These are phyloP conservation scores for Helogale parvula DNA, from an alignment of 2,113 vertebrate genomes.

Conservation along the genomic window DNA sequence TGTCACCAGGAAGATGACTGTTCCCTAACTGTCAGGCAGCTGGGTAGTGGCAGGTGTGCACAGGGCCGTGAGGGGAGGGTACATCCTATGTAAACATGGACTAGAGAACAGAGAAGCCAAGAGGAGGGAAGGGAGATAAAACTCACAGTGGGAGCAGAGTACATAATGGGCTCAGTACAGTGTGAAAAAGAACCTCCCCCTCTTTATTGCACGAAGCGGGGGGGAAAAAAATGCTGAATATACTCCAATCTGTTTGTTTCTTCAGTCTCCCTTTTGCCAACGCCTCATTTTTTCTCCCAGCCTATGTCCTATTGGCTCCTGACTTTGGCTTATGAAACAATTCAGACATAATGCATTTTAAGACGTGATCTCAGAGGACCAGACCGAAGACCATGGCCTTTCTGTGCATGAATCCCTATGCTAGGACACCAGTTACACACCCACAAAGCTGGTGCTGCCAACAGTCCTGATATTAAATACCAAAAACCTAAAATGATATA, in stretches of 20 bases:
- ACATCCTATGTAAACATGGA: accelerated
- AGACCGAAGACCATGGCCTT: neutral
- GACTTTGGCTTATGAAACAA: neutral
- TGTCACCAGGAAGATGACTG: no score
- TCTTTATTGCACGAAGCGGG: neutral
- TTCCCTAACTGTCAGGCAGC: accelerated
- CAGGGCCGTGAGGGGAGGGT: accelerated
- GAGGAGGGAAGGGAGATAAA: neutral
- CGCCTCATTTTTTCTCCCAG: neutral
- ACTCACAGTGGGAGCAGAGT: neutral
- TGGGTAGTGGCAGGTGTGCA: accelerated
- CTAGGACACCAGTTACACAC: accelerated
- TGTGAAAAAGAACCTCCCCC: neutral
- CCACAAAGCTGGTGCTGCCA: accelerated
- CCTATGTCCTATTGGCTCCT: neutral
- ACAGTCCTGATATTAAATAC: neutral
- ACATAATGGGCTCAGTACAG: neutral
- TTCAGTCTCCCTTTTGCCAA: neutral
- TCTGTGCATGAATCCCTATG: neutral
- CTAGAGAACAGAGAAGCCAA: neutral
- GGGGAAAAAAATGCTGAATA: neutral
- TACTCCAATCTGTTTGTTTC: neutral
- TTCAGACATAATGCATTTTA: neutral
- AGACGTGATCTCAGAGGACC: neutral
- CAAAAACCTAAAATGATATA: neutral